Base-by-base conservation (phyloP, 2,113 vertebrate species). In the Mustelus asterias region DNA sequence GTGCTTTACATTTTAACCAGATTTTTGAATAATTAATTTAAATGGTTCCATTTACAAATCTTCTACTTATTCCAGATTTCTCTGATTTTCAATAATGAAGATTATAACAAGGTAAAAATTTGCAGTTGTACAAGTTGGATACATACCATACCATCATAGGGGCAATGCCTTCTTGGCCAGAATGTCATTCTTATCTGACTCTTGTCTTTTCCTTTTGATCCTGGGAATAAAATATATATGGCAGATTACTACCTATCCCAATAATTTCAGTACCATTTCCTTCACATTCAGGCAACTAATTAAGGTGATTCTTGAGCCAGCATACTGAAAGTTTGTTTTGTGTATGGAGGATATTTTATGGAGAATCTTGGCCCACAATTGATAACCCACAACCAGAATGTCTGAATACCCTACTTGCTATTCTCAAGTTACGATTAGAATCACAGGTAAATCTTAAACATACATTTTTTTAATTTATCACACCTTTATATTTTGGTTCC, bases 81-180 rank as follows among this genome's bases (percentile, higher is more conserved):
- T 33, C 72, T 76, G 16, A 41, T 83, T 83, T 83, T 83, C 16
- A 44, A 83, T 41, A 83, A 41, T 83, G 80, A 83, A 83, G 85
- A 26, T 58, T 58, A 44, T 3, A 92, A 60, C 33, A 60, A 60
- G 88, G 93, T 22, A 72, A 72, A 70, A 1, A 54, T 18, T 54
- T 9, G 44, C 16, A 94, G 69, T 54, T 95, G 69, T 95, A 29
- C 58, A 24, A 90, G 13, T 26, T 90, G 54, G 54, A 33, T 72
- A 95, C 94, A 33, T 76, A 95, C 94, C 24, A 33, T 11, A 95
- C 26, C 76, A 95, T 54, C 37, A 95, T 33, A 72, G 70, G 3
- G 67, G 4, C 44, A 95, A 9, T 76, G 94, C 41, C 41, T 95
- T 95, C 94, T 95, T 95, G 67, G 44, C 76, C 41, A 95, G 44